Percentiles rank a stretch among this genome's conserved stretches.
phyloP scores from a whole-genome alignment of 2,888 invertebrate species.

The Phragmatobia fuliginosa region DNA sequence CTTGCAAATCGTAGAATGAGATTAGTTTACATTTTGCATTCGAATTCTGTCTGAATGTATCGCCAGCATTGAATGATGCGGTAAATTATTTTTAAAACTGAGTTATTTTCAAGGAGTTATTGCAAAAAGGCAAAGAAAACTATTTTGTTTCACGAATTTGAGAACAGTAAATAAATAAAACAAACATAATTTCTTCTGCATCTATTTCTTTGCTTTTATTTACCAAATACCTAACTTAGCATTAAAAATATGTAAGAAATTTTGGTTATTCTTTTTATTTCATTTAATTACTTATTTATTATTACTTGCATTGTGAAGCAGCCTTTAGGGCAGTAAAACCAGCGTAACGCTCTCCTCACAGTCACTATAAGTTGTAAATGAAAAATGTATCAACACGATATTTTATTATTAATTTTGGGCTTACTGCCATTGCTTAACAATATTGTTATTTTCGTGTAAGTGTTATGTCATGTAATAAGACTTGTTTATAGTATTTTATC shows the following conservation, averaged over 20 bases:
- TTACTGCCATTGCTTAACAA: constrained; percentile 7
- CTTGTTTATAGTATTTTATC: not conserved
- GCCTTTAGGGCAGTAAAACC: constrained; percentile 54
- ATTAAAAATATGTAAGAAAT: no score
- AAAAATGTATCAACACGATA: constrained; percentile 52
- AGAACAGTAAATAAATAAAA: not conserved
- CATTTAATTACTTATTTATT: not conserved
- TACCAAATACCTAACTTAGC: no score
- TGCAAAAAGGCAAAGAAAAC: no score
- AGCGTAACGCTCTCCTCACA: constrained; percentile 38
- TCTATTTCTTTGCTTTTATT: not conserved
- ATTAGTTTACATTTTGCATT: no score
- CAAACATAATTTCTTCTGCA: not conserved
- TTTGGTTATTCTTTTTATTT: no score
- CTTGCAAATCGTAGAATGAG: no score
- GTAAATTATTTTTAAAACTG: no score
- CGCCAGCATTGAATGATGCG: no score
- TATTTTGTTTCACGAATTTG: not conserved
- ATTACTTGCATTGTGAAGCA: constrained; percentile 4
- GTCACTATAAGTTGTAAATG: constrained; percentile 49
- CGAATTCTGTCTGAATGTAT: no score
- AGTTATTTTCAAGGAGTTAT: no score
- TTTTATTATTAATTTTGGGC: constrained; percentile 48
- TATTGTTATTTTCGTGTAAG: not conserved
- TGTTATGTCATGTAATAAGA: not conserved